Evolutionary conservation across 2,113 vertebrate species (phyloP).

Genomic region (Coracopsis vasa): DNA sequence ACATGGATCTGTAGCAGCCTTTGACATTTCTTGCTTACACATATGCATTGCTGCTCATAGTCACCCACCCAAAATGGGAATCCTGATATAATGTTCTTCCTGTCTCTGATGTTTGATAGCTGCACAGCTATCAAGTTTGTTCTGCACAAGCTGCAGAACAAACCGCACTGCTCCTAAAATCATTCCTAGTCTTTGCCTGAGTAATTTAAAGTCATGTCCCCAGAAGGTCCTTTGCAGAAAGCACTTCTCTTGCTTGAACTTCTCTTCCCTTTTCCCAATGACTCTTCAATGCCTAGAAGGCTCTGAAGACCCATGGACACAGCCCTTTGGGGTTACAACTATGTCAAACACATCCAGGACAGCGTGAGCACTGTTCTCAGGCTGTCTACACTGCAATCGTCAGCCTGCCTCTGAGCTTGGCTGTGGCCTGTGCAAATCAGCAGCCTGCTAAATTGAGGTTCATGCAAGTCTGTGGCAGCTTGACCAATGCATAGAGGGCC

Average conservation of each 20-base stretch:
- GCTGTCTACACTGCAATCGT: not conserved
- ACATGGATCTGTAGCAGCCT: not conserved
- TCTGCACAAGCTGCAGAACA: not conserved
- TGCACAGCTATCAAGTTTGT: too few relatives aligned
- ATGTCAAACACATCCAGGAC: not conserved
- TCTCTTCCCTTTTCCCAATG: not conserved
- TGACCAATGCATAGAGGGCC: not conserved
- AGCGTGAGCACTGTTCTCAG: not conserved
- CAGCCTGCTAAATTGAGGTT: not conserved
- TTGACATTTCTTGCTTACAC: not conserved
- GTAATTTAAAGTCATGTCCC: not conserved
- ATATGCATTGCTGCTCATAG: not conserved
- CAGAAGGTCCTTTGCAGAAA: not conserved
- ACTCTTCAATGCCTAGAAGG: not conserved
- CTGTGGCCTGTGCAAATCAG: not conserved
- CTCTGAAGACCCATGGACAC: not conserved
- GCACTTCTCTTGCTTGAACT: not conserved
- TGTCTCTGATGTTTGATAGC: not conserved
- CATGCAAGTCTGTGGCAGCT: not conserved
- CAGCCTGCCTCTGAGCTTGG: not conserved
- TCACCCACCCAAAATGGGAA: not conserved
- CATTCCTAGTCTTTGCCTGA: not conserved
- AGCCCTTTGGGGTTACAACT: not conserved
- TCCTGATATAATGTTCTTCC: not conserved
- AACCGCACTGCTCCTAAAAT: not conserved